Conservation (phyloP, 2,888 invertebrate genomes). For the Dromius quadrimaculatus region DNA sequence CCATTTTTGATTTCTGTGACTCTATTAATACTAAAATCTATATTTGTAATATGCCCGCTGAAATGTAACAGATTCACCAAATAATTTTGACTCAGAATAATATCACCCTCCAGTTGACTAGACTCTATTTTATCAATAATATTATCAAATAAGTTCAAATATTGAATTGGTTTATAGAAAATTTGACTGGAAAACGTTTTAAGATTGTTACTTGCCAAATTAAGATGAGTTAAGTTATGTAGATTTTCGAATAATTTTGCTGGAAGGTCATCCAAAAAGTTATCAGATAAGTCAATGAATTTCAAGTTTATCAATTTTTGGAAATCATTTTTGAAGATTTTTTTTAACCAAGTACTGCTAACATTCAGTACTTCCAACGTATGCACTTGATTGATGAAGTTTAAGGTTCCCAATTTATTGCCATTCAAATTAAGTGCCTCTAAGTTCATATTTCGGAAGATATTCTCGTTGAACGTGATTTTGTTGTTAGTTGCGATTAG, state of each 20-base stretch:
- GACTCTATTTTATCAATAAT: neutral
- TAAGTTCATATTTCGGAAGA: neutral
- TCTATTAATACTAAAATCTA: neutral
- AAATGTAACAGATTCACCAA: neutral
- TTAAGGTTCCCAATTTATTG: neutral
- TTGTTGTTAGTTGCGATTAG: neutral
- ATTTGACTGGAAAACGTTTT: neutral
- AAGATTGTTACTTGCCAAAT: neutral
- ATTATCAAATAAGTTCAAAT: neutral
- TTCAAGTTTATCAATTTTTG: neutral
- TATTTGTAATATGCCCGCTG: neutral
- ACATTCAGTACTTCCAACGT: neutral
- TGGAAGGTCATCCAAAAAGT: neutral
- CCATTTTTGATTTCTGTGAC: neutral
- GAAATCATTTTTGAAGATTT: neutral
- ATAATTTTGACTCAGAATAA: neutral
- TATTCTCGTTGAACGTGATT: neutral
- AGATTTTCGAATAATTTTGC: neutral
- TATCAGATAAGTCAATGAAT: slow-evolving; percentile 1
- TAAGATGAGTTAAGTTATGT: neutral
- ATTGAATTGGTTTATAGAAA: neutral
- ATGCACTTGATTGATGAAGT: neutral
- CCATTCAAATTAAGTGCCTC: neutral
- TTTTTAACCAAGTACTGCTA: neutral
- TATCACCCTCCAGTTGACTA: neutral